Percentiles rank a stretch among this genome's conserved stretches.
These are phyloP conservation scores for Phallusia fumigata DNA, from an alignment of 23 tunicate species.

Conservation along the genomic window DNA sequence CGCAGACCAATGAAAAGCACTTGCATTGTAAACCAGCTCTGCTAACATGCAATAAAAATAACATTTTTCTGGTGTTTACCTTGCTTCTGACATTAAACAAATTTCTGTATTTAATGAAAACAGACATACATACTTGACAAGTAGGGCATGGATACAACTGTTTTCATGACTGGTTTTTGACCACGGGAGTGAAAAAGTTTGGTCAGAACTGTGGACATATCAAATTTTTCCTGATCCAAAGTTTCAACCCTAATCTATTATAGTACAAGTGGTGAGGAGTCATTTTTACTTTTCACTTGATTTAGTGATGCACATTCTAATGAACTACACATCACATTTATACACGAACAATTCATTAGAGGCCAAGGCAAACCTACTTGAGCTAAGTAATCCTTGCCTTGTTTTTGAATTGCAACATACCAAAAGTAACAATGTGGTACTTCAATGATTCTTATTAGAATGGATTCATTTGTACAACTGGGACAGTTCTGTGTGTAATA, in stretches of 20 bases:
- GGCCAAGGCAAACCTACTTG: not conserved
- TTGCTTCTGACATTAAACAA: too few species aligned
- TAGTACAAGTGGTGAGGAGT: too few species aligned
- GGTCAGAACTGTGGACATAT: not conserved
- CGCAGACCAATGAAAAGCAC: not conserved
- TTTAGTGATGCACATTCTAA: too few species aligned
- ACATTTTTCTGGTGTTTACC: too few species aligned
- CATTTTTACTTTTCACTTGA: too few species aligned
- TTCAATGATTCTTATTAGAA: not conserved
- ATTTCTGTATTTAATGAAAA: not conserved
- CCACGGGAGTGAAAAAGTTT: not conserved
- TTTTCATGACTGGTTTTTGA: not conserved
- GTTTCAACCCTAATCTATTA: too few species aligned
- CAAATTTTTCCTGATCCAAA: too few species aligned
- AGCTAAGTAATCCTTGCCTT: not conserved
- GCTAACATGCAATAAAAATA: not conserved
- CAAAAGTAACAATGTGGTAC: conserved; percentile 4
- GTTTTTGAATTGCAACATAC: not conserved
- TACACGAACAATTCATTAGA: too few species aligned
- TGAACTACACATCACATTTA: too few species aligned
- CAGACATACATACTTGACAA: not conserved
- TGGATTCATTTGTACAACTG: not conserved
- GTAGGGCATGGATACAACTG: not conserved
- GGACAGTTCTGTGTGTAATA: not conserved
- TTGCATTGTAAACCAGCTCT: not conserved